A percentile compares a stretch with the other conserved stretches of the same genome.
phyloP scores from a whole-genome alignment of 2,797 vertebrate species.

The Pantherophis vulpinus region DNA sequence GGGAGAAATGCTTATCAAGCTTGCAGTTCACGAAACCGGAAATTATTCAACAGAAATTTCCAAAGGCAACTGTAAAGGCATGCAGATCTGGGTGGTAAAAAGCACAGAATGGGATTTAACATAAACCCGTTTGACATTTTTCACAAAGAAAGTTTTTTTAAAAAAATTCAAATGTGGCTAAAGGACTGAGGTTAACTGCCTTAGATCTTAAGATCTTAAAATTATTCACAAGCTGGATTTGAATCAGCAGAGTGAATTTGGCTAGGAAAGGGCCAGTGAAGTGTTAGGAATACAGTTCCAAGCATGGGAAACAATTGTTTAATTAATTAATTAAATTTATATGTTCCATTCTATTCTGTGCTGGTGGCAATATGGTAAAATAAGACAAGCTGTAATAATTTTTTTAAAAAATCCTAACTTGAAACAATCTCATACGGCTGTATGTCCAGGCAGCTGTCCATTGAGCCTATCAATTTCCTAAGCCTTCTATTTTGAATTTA shows the following conservation, averaged over 20 bases:
- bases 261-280: not conserved
- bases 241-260: not conserved
- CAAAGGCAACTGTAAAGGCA: not conserved
- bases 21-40: not conserved
- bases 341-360: not conserved
- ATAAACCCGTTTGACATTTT: not conserved
- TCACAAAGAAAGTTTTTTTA: not conserved
- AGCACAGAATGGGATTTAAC: not conserved
- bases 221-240: not conserved
- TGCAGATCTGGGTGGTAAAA: not conserved
- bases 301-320: not conserved
- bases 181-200: not conserved
- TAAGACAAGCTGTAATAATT: not conserved
- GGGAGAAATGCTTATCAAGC: not conserved
- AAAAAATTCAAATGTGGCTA: not conserved
- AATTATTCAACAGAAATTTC: not conserved
- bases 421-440: not conserved
- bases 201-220: not conserved
- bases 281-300: not conserved
- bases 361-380: not conserved
- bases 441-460: not conserved
- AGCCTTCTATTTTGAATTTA: not conserved
- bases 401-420: not conserved
- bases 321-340: too few species aligned
- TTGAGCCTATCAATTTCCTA: not conserved